Evolutionary conservation across 2,797 vertebrate species (phyloP), one percentile per base, ranked within the genome.

Genomic region (Sternarchorhynchus goeldii): DNA sequence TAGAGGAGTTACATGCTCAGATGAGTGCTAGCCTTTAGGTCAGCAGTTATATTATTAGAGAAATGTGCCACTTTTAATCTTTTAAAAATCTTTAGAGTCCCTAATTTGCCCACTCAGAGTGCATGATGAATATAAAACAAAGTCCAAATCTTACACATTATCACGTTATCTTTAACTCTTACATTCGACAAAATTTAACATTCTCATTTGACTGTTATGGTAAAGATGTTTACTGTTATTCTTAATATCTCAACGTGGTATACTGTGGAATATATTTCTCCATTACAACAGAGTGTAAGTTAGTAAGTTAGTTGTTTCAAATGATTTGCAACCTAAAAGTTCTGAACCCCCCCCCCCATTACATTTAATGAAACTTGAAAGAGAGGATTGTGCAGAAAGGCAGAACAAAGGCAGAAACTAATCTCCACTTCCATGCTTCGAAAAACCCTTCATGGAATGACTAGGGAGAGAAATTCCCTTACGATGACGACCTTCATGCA

Each of bases 401-500:
- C 55, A 64, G 31, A 25, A 60, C 39, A 71, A 71, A 69, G 12
- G 39, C 57, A 59, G 21, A 14, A 18, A n/a, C 62, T 66, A 53
- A 65, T 68, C 67, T 74, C 45, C 62, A 25, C 20, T 55, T 81
- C 31, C 41, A 68, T n/a, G 53, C 34, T 50, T 21, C 21, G 7
- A 45, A 53, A 53, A n/a, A 50, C 68, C n/a, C 72, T 65, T 63
- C 16, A 58, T 59, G 18, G 50, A 74, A 34, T 57, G 53, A 55
- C n/a, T 75, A 64, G 12, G 29, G 41, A 41, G 63, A 59, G 31
- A 60, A 32, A 45, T 55, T 59, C 60, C 64, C 72, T 83, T 76
- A 73, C 80, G 76, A 59, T 29, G 41, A 58, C 17, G 29, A 53
- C 72, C 71, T 77, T 72, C 71, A 63, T 75, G 58, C 78, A 69